These are phyloP conservation scores for Crocidura indochinensis DNA, from an alignment of 2,797 vertebrate species.

Conservation along the genomic window DNA sequence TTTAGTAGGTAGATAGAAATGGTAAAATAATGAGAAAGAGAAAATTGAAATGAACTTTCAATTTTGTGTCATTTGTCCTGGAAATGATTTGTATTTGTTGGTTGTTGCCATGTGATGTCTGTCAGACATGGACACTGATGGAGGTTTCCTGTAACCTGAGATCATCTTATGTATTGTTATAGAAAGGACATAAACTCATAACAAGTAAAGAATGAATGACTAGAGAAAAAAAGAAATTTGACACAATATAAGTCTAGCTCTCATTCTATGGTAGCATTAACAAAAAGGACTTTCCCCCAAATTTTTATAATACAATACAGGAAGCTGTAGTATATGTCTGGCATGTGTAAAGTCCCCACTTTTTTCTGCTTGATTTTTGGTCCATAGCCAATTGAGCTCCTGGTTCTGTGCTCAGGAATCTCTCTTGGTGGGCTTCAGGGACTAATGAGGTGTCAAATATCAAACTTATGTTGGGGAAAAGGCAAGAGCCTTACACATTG, in stretches of 20 bases:
- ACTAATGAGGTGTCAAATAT: no score
- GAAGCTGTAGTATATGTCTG: no score
- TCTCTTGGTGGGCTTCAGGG: no score
- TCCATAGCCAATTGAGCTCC: no score
- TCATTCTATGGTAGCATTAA: not conserved
- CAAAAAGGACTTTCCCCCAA: conserved; percentile 28
- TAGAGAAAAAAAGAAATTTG: not conserved
- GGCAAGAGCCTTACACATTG: no score
- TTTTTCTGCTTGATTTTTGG: no score
- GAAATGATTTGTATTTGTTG: not conserved
- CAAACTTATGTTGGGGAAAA: no score
- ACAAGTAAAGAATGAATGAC: not conserved
- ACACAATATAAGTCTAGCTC: not conserved
- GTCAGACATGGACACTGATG: not conserved
- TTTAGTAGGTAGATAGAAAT: conserved; percentile 44
- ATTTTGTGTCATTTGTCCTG: not conserved
- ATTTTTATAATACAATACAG: not conserved
- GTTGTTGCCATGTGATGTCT: conserved; percentile 19
- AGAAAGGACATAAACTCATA: not conserved
- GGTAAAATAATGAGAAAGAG: not conserved
- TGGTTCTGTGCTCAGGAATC: no score
- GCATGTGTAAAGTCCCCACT: no score
- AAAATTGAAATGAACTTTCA: conserved; percentile 37
- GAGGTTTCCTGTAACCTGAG: not conserved
- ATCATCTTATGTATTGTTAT: not conserved